These are phyloP conservation scores for Pygoscelis adeliae DNA, from an alignment of 2,113 vertebrate genomes.

Conservation along the genomic window DNA sequence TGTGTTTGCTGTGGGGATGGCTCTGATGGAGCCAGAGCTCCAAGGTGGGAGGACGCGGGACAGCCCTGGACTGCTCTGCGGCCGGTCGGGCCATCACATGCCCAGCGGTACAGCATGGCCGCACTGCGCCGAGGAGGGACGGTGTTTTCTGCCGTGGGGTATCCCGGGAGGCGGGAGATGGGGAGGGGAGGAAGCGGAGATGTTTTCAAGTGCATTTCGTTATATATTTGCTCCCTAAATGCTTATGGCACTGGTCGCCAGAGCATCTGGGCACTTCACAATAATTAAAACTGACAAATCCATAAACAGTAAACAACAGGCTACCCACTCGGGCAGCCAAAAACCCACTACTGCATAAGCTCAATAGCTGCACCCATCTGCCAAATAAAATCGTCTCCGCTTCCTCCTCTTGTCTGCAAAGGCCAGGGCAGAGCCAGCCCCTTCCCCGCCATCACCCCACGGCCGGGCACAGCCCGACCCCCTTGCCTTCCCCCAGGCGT, in stretches of 20 bases:
- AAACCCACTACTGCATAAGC: conserved; percentile 66
- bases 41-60: not conserved
- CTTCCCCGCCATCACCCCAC: not conserved
- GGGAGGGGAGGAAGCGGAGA: not conserved
- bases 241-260: conserved; percentile 58
- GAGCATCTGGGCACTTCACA: conserved; percentile 72
- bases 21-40: not conserved
- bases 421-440: not conserved
- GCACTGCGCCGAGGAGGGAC: rapidly evolving
- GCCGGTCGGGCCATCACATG: rapidly evolving
- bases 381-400: conserved; percentile 55
- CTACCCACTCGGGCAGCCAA: conserved; percentile 70
- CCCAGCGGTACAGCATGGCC: rapidly evolving
- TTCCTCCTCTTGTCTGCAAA: conserved; percentile 15
- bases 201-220: conserved; percentile 26
- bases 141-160: not conserved
- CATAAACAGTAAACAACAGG: conserved; percentile 74
- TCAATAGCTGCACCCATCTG: conserved; percentile 70
- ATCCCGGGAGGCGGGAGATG: not conserved
- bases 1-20: not conserved
- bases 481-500: rapidly evolving
- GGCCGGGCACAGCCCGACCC: not conserved
- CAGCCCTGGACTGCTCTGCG: not conserved
- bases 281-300: conserved; percentile 75
- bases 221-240: conserved; percentile 58